phyloP scores from a whole-genome alignment of 2,797 vertebrate species.

The Aphelocoma californica region DNA sequence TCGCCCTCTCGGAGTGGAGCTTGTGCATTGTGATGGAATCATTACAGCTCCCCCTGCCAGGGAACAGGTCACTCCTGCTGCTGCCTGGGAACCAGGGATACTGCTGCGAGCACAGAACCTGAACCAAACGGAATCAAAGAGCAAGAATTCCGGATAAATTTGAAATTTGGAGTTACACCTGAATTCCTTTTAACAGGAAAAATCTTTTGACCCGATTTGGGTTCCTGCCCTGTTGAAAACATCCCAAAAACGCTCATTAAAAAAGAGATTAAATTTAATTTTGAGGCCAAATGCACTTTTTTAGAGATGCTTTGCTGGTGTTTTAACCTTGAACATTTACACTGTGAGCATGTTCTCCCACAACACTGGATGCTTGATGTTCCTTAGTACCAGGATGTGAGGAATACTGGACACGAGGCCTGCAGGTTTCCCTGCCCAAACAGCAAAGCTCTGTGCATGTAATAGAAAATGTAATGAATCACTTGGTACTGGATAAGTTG shows the following conservation, averaged over 20 bases:
- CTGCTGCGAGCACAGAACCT: background rate
- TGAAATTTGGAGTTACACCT: background rate
- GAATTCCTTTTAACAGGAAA: background rate
- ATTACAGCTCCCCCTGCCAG: constrained; percentile 43
- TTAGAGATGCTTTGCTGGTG: background rate
- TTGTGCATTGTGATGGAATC: constrained; percentile 56
- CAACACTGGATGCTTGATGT: background rate
- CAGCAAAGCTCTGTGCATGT: background rate
- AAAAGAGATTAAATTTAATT: background rate
- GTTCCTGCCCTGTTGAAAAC: background rate
- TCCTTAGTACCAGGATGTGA: background rate
- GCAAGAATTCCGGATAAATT: background rate
- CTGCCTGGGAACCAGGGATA: background rate
- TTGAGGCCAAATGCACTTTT: background rate
- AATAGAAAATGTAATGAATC: background rate
- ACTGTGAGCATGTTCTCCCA: background rate
- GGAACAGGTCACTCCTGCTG: constrained; percentile 18
- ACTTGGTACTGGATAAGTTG: background rate
- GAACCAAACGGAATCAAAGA: background rate
- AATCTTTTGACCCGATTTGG: background rate
- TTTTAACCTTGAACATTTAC: background rate
- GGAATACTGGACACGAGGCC: background rate
- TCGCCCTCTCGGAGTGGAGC: constrained; percentile 36
- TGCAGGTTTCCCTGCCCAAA: background rate
- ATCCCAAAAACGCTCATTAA: background rate